phyloP scores from a whole-genome alignment of 2,113 vertebrate genomes.

The Taxidea taxus region DNA sequence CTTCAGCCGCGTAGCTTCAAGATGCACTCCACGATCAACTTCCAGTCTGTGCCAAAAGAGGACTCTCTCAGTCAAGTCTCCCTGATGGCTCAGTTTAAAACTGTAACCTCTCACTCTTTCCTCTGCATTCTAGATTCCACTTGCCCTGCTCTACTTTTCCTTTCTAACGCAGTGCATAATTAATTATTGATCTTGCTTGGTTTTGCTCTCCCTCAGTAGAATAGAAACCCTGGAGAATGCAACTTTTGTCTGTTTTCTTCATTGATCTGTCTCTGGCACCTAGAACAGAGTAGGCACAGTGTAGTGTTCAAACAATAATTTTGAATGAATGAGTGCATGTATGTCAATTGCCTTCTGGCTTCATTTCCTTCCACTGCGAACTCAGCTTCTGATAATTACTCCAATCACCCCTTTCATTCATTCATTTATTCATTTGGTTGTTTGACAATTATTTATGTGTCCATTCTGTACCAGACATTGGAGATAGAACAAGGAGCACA shows the following conservation, averaged over 20 bases:
- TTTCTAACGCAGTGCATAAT: not conserved
- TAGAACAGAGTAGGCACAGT: not conserved
- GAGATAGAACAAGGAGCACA: not conserved
- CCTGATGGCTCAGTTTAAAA: not conserved
- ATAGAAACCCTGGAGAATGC: not conserved
- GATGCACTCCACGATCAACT: not conserved
- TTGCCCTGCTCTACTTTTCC: not conserved
- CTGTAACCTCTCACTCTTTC: not conserved
- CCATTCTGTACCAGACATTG: not conserved
- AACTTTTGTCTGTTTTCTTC: not conserved
- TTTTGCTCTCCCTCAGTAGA: not conserved
- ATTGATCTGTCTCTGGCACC: not conserved
- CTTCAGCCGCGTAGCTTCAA: not conserved
- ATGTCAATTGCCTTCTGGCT: not conserved
- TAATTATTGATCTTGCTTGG: constrained; percentile 35
- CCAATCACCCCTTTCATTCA: not conserved
- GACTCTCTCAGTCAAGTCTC: not conserved
- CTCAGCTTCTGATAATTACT: not conserved
- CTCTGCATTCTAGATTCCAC: not conserved
- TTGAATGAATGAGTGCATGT: not conserved
- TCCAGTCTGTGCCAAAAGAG: not conserved
- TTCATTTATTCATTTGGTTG: not conserved
- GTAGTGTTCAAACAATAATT: not conserved
- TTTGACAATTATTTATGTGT: not conserved
- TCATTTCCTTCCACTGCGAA: not conserved